phyloP scores from a whole-genome alignment of 2,888 invertebrate species.

The Lithophane socia region DNA sequence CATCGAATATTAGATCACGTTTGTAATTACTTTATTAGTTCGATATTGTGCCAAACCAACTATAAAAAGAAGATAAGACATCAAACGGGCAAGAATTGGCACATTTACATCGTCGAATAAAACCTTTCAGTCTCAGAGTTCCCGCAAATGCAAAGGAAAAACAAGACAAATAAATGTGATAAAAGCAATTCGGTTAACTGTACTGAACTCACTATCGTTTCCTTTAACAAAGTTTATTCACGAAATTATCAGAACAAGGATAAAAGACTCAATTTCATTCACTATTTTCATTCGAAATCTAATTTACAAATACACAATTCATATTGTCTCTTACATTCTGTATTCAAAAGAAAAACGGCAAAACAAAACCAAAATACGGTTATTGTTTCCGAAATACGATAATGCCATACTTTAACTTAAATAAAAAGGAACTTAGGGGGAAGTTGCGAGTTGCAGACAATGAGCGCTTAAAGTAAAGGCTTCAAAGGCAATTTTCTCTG shows the following conservation, averaged over 20 bases:
- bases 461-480: constrained; percentile 67
- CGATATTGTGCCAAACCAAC: constrained; percentile 15
- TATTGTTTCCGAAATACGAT: constrained; percentile 57
- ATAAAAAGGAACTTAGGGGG: constrained; percentile 49
- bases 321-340: constrained; percentile 2
- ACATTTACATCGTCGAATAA: constrained; percentile 69
- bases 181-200: constrained; percentile 78
- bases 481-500: constrained; percentile 74
- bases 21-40: constrained; percentile 2
- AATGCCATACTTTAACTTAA: constrained; percentile 55
- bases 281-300: constrained; percentile 63
- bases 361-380: constrained; percentile 41
- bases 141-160: constrained; percentile 63
- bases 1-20: no score
- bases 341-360: constrained; percentile 36
- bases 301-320: constrained; percentile 54
- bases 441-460: constrained; percentile 67
- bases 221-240: constrained; percentile 69
- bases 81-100: constrained; percentile 60
- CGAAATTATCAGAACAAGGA: constrained; percentile 64
- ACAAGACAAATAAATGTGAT: constrained; percentile 74
- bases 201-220: constrained; percentile 74
- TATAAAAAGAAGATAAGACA: constrained; percentile 50
- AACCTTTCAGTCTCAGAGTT: constrained; percentile 68
- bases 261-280: constrained; percentile 69